Evolutionary conservation across 2,888 invertebrate genomes (phyloP), one percentile per base, ranked within the genome.

Genomic region (Platycheirus albimanus): DNA sequence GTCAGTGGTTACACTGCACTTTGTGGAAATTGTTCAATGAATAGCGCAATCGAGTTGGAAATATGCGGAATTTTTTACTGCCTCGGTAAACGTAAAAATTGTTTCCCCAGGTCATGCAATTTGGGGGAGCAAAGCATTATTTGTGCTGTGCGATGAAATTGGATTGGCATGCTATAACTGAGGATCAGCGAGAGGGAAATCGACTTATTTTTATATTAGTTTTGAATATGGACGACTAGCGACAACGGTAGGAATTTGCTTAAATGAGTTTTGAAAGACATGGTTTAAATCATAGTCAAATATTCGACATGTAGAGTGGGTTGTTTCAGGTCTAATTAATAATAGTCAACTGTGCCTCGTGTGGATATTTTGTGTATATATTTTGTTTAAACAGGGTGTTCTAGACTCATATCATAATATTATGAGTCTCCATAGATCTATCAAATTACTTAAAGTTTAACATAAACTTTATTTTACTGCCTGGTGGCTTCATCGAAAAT

Each of bases 61-160:
- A 38, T 63, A 41, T 77, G 56, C 17, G 77, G 66, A 78, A 61
- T 72, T 78, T 78, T 70, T 43, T 24, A 43, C 43, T 66, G 77
- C 72, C 28, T 11, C 17, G 1, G 11, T 30, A 28, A 56, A 70
- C 41, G 28, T 61, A 61, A 51, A 79, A 79, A 79, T 79, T 74
- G 69, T 63, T 74, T 51, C 74, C 74, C 28, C 69, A 41, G 79
- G 79, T 79, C 79, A 74, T 74, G 79, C 69, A 69, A 79, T 69
- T 74, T 79, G 69, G 38, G 67, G 38, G 11, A 67, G 66, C 72
- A 43, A 15, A 30, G 15, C 17, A 58, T 20, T 54, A n/a, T n/a
- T n/a, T n/a, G n/a, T n/a, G n/a, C n/a, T 70, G 38, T 63, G 47
- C 45, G 30, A 38, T 47, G 54, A 36, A 67, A 76, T 67, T 51